These are phyloP conservation scores for Hydraecia micacea DNA, from an alignment of 2,888 invertebrate species.

Conservation along the genomic window DNA sequence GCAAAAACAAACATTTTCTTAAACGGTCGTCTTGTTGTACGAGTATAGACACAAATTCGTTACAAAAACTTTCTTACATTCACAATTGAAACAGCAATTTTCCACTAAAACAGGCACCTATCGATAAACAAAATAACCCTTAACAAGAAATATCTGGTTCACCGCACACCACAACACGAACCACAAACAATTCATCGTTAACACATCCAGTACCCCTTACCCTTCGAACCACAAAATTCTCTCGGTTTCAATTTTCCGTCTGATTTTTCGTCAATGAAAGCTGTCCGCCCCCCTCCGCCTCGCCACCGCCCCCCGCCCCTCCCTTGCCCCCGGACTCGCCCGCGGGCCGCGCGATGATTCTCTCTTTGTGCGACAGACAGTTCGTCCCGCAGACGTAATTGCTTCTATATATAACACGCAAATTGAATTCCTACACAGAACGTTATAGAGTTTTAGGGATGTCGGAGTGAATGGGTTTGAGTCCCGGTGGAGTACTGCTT, in stretches of 20 bases:
- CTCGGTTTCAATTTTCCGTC: slow-evolving; percentile 67
- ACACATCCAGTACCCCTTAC: slow-evolving; percentile 32
- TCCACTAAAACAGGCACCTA: background rate
- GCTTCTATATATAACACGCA: slow-evolving; percentile 62
- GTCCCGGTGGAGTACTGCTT: background rate
- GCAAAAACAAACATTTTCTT: background rate
- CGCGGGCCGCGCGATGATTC: slow-evolving; percentile 46
- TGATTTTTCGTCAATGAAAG: slow-evolving; percentile 68
- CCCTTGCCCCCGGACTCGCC: slow-evolving; percentile 8
- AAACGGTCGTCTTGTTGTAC: background rate
- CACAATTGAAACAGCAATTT: background rate
- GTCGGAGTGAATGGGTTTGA: slow-evolving; percentile 21
- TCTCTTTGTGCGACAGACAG: slow-evolving; percentile 68
- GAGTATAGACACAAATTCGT: background rate
- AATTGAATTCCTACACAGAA: slow-evolving; percentile 61
- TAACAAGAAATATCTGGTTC: background rate
- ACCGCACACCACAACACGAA: background rate
- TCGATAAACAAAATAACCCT: background rate
- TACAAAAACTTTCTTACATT: background rate
- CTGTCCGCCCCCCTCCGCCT: slow-evolving; percentile 2
- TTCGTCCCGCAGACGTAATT: slow-evolving; percentile 63
- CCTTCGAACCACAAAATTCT: slow-evolving; percentile 52
- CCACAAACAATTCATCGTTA: slow-evolving; percentile 15
- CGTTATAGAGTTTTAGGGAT: slow-evolving; percentile 28
- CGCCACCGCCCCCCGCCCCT: background rate